These are phyloP conservation scores for Gibbula magus DNA, from an alignment of 2,888 invertebrate genomes.

Conservation along the genomic window DNA sequence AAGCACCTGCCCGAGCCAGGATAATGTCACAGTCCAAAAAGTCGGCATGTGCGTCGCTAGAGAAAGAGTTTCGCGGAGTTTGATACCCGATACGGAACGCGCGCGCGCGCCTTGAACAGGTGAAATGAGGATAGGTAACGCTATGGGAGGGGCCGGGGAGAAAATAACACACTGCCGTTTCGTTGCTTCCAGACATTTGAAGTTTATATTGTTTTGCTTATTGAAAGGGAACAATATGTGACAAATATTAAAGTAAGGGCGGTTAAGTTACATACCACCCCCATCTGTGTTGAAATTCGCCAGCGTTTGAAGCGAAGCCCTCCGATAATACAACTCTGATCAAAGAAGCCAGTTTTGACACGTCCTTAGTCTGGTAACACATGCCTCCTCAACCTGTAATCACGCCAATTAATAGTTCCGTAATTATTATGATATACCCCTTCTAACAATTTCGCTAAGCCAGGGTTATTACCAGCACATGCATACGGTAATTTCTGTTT, in stretches of 20 bases:
- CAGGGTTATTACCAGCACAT: no score
- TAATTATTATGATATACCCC: not conserved
- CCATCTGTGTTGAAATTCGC: not conserved
- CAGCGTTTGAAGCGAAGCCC: not conserved
- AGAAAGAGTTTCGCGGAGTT: not conserved
- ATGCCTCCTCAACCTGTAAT: not conserved
- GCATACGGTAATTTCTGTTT: no score
- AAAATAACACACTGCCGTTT: slow-evolving; percentile 7
- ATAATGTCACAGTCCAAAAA: not conserved
- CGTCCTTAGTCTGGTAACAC: not conserved
- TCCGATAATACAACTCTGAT: not conserved
- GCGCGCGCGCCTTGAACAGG: not conserved
- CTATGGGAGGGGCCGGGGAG: slow-evolving; percentile 6
- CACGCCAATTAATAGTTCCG: not conserved
- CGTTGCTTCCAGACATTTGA: slow-evolving; percentile 5
- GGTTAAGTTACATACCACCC: not conserved
- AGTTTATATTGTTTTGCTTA: slow-evolving; percentile 4
- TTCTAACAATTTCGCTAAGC: not conserved
- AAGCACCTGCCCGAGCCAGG: not conserved
- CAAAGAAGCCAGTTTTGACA: not conserved
- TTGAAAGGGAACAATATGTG: not conserved
- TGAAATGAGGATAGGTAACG: not conserved
- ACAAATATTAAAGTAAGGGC: slow-evolving; percentile 15
- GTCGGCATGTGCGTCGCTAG: not conserved
- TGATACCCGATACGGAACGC: slow-evolving; percentile 6